These are phyloP conservation scores for Adineta ricciae DNA, from an alignment of 2,888 invertebrate species.

Conservation along the genomic window DNA sequence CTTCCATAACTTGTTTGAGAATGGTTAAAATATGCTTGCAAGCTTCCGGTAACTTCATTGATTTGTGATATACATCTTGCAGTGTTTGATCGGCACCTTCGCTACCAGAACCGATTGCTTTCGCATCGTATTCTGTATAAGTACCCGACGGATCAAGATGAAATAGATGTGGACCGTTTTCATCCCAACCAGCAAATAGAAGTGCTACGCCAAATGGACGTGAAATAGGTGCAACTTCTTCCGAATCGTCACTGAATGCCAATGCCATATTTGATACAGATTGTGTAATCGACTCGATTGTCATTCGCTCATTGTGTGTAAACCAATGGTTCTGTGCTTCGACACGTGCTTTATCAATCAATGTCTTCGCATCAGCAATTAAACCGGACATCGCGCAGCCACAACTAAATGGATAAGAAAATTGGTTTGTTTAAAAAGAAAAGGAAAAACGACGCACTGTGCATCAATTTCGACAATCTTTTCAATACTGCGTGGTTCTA, in stretches of 20 bases:
- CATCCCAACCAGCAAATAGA: constrained; percentile 81
- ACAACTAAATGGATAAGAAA: constrained; percentile 37
- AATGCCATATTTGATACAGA: constrained; percentile 97
- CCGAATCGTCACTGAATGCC: constrained; percentile 69
- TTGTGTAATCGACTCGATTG: constrained; percentile 90
- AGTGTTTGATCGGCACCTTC: constrained; percentile 95
- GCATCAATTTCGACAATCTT: constrained; percentile 96
- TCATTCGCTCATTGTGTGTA: constrained; percentile 87
- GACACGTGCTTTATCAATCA: constrained; percentile 83
- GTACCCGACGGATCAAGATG: constrained; percentile 99
- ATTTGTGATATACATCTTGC: constrained; percentile 61
- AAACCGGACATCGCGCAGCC: constrained; percentile 89
- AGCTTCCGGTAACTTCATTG: constrained; percentile 82
- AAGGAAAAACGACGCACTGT: no score
- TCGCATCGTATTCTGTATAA: constrained; percentile 91
- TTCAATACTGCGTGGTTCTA: constrained; percentile 92
- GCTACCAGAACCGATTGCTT: constrained; percentile 96
- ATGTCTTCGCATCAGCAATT: constrained; percentile 90
- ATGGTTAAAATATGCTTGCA: constrained; percentile 79
- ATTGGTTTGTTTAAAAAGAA: no score
- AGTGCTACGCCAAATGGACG: constrained; percentile 97
- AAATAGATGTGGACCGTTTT: constrained; percentile 78
- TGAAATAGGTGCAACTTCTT: constrained; percentile 66
- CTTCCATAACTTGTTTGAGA: constrained; percentile 98
- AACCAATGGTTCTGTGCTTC: constrained; percentile 98